Evolutionary conservation across 2,888 invertebrate species (phyloP).

Genomic region (Mesochorus sp.): DNA sequence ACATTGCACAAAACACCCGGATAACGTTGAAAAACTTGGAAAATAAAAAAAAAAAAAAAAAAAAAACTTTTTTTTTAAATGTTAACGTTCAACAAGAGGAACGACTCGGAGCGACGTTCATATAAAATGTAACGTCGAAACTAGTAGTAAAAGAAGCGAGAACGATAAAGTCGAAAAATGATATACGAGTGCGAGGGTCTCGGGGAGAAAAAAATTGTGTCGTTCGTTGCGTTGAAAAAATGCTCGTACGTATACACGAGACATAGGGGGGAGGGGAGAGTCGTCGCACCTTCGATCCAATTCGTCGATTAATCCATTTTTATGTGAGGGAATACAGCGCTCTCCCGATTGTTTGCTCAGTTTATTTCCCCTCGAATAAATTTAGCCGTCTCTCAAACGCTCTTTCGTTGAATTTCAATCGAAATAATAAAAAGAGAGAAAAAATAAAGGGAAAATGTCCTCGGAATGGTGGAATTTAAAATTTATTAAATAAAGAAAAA

Average conservation of each 20-base stretch:
- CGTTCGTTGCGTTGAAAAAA: slow-evolving; percentile 26
- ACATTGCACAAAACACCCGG: no score
- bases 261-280: no score
- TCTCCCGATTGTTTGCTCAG: not conserved
- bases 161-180: not conserved
- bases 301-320: slow-evolving; percentile 32
- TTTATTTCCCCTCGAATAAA: slow-evolving; percentile 3
- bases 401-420: not conserved
- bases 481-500: not conserved
- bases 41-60: no score
- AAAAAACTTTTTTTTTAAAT: no score
- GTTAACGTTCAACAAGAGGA: not conserved
- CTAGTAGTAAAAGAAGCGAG: not conserved
- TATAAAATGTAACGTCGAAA: not conserved
- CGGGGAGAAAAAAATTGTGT: slow-evolving; percentile 1
- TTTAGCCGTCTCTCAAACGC: not conserved
- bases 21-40: no score
- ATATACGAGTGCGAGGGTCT: slow-evolving; percentile 22
- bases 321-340: not conserved
- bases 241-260: slow-evolving; percentile 9
- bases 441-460: not conserved
- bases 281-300: slow-evolving; percentile 29
- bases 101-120: not conserved
- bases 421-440: not conserved
- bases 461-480: not conserved